These are phyloP conservation scores for Parascotia fuliginaria DNA, from an alignment of 2,888 invertebrate genomes.

Conservation along the genomic window DNA sequence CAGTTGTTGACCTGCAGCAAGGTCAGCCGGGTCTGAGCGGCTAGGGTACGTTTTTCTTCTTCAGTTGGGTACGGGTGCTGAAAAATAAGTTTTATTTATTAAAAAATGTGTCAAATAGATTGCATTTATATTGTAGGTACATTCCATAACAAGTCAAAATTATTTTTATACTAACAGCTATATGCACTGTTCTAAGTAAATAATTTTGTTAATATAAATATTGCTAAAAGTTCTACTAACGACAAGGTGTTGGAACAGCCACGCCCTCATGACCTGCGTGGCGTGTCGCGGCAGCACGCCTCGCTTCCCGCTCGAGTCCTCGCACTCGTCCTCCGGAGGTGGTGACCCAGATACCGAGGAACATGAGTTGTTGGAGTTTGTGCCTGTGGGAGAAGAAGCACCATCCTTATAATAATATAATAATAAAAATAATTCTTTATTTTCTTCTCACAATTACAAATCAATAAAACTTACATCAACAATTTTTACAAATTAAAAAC, in stretches of 20 bases:
- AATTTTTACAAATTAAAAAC: no score
- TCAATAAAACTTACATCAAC: no score
- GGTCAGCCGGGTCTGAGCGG: slow-evolving; percentile 95
- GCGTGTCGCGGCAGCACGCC: slow-evolving; percentile 98
- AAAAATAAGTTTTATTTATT: not conserved
- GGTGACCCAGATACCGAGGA: slow-evolving; percentile 84
- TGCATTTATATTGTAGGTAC: no score
- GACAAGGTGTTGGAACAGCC: slow-evolving; percentile 98
- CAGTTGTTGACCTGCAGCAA: slow-evolving; percentile 96
- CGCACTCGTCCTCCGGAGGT: slow-evolving; percentile 78
- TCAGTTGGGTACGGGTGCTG: slow-evolving; percentile 98
- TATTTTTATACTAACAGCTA: no score
- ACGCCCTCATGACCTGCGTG: slow-evolving; percentile 97
- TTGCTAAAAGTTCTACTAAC: no score
- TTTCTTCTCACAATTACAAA: no score
- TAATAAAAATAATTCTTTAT: no score
- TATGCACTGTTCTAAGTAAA: no score
- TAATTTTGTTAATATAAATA: no score
- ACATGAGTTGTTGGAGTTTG: slow-evolving; percentile 78
- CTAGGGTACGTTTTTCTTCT: slow-evolving; percentile 96
- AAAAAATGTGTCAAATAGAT: no score
- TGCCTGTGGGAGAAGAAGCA: slow-evolving; percentile 55
- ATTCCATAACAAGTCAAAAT: no score
- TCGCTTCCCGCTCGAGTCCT: slow-evolving; percentile 90
- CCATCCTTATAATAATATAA: not conserved